Evolutionary conservation across 2,113 vertebrate genomes (phyloP).

Genomic region (Carollia perspicillata): DNA sequence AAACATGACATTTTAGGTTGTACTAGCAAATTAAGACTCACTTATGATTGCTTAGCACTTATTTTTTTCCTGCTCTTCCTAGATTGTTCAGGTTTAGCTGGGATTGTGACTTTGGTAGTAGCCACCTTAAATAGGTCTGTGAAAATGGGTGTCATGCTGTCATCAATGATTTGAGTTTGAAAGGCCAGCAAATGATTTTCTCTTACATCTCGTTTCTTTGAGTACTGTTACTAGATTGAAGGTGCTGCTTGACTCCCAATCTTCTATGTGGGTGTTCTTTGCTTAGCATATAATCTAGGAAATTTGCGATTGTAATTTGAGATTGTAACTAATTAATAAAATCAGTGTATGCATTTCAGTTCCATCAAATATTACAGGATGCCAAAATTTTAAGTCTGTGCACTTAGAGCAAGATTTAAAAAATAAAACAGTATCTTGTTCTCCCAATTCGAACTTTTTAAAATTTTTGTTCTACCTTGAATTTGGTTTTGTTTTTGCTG

Average conservation of each 20-base stretch:
- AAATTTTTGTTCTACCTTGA: background rate
- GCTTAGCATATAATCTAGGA: conserved; percentile 5
- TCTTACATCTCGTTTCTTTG: conserved; percentile 8
- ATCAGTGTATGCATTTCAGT: background rate
- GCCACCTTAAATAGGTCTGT: background rate
- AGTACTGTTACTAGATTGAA: background rate
- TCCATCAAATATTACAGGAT: background rate
- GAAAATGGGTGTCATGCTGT: background rate
- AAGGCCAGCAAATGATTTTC: background rate
- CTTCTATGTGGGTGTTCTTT: background rate
- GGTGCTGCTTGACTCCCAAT: background rate
- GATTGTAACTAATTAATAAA: background rate
- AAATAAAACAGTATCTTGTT: background rate
- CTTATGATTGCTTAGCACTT: background rate
- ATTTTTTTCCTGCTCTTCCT: background rate
- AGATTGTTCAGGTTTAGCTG: background rate
- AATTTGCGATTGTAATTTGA: background rate
- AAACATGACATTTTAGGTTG: background rate
- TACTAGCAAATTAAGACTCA: conserved; percentile 6
- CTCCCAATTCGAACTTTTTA: conserved; percentile 27
- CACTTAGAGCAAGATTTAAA: background rate
- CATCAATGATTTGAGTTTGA: conserved; percentile 20
- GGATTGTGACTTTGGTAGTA: background rate
- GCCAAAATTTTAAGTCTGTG: background rate
- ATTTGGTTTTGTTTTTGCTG: background rate